Conservation (phyloP, 2,888 invertebrate species). For the Chesias legatella region DNA sequence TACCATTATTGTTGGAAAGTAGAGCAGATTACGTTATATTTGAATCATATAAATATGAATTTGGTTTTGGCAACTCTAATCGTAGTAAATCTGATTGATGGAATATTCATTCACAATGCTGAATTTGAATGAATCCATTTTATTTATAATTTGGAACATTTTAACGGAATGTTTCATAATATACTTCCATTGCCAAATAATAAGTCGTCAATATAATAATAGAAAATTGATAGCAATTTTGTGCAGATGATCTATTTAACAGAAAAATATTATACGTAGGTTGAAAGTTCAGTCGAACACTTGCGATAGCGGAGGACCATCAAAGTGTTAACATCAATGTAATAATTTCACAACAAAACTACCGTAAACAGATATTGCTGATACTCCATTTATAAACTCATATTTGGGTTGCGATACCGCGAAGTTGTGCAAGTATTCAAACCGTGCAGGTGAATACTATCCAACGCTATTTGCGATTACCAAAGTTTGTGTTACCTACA, state of each 20-base stretch:
- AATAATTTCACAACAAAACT: slow-evolving; percentile 24
- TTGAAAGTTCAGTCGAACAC: slow-evolving; percentile 37
- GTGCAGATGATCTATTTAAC: slow-evolving; percentile 1
- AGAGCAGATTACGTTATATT: slow-evolving; percentile 41
- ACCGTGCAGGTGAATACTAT: background rate
- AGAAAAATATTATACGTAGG: slow-evolving; percentile 18
- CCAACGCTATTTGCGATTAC: slow-evolving; percentile 1
- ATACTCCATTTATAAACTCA: slow-evolving; percentile 23
- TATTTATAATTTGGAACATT: background rate
- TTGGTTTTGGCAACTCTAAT: slow-evolving; percentile 25
- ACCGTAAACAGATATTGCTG: slow-evolving; percentile 25
- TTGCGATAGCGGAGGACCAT: slow-evolving; percentile 35
- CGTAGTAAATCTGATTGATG: slow-evolving; percentile 12
- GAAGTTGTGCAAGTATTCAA: slow-evolving; percentile 3
- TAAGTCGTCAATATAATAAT: no score
- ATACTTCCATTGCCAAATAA: no score
- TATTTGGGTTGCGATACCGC: slow-evolving; percentile 17
- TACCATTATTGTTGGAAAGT: slow-evolving; percentile 45
- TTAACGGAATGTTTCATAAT: no score
- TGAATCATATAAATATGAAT: slow-evolving; percentile 24
- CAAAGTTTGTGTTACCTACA: background rate
- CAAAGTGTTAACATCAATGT: slow-evolving; percentile 28
- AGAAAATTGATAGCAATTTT: no score
- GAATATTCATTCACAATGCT: slow-evolving; percentile 17
- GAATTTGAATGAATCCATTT: slow-evolving; percentile 7